Base-by-base conservation (phyloP, 2,797 vertebrate genomes). In the Catostomus latipinnis region DNA sequence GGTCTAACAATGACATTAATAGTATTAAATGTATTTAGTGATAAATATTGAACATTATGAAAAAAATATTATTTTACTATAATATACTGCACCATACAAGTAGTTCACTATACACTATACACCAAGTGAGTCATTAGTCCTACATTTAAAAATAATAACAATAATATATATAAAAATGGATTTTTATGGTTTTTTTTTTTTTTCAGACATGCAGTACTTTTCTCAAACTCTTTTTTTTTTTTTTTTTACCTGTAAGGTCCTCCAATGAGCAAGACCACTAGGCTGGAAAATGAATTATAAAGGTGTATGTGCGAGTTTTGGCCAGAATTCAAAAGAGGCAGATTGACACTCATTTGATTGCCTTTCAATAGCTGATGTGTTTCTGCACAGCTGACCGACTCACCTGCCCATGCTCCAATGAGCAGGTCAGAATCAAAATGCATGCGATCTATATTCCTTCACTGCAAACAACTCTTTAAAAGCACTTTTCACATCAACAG, bases 271-370 rank as follows among this genome's bases (percentile, higher is more conserved):
- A 71, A 84, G 81, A 34, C 61, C 67, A 71, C 46, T 80, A 50
- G 60, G 68, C 74, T 81, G 80, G 79, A 88, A 84, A 87, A 89
- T 86, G 10, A 82, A 81, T 76, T 76, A 67, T 74, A 75, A 80
- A 71, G 48, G 73, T 71, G 22, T 67, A 6, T 53, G 54, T 45
- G 57, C 65, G 57, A 73, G 82, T 83, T 83, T 83, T 72, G 78
- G 78, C 49, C 68, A 56, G 67, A 65, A 85, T 82, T 86, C 81
- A 87, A 84, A 85, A 84, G 81, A 81, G 71, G 70, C 63, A 82
- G 83, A 87, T 87, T 87, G 83, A 84, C 78, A 83, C 75, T 85
- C 85, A 88, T 87, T 84, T 81, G 85, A 88, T 85, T 85, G 86
- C 81, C 73, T 84, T 87, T 88, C 85, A 86, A 86, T 86, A 85